phyloP scores from a whole-genome alignment of 2,113 vertebrate genomes.

The Grammomys dolichurus region DNA sequence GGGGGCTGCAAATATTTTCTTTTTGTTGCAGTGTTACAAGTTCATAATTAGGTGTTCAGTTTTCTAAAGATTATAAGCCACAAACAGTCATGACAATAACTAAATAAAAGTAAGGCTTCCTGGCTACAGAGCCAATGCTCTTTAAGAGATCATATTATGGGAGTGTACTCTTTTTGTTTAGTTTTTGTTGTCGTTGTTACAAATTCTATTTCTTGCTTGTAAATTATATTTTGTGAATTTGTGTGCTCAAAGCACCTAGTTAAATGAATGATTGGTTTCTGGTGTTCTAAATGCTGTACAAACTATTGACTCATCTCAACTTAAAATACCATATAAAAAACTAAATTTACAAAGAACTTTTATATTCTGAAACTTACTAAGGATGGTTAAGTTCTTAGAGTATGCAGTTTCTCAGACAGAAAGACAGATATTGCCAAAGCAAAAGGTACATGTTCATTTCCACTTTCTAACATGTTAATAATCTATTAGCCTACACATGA shows the following conservation, averaged over 20 bases:
- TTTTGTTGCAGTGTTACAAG: slow-evolving; percentile 42
- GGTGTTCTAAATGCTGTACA: slow-evolving; percentile 3
- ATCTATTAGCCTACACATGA: background rate
- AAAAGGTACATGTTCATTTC: slow-evolving; percentile 21
- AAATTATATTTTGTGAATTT: slow-evolving; percentile 72
- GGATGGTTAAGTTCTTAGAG: background rate
- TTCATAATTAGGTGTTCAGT: slow-evolving; percentile 51
- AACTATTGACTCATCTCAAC: slow-evolving; percentile 11
- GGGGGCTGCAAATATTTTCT: background rate
- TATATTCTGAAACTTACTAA: slow-evolving; percentile 31
- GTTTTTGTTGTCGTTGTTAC: slow-evolving; percentile 60
- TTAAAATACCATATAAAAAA: background rate
- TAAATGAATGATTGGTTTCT: slow-evolving; percentile 20
- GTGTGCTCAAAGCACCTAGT: slow-evolving; percentile 56
- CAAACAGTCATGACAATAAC: slow-evolving; percentile 58
- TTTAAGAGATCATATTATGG: slow-evolving; percentile 38
- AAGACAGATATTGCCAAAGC: background rate
- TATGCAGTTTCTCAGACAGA: background rate
- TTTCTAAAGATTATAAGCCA: slow-evolving; percentile 53
- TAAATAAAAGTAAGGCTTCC: slow-evolving; percentile 70
- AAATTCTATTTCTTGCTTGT: slow-evolving; percentile 76
- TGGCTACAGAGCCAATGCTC: slow-evolving; percentile 45
- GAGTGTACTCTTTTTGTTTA: slow-evolving; percentile 49
- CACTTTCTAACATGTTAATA: background rate
- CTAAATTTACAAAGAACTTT: slow-evolving; percentile 20